Base-by-base conservation (phyloP, 1,140 invertebrate species). In the Bombus turneri region DNA sequence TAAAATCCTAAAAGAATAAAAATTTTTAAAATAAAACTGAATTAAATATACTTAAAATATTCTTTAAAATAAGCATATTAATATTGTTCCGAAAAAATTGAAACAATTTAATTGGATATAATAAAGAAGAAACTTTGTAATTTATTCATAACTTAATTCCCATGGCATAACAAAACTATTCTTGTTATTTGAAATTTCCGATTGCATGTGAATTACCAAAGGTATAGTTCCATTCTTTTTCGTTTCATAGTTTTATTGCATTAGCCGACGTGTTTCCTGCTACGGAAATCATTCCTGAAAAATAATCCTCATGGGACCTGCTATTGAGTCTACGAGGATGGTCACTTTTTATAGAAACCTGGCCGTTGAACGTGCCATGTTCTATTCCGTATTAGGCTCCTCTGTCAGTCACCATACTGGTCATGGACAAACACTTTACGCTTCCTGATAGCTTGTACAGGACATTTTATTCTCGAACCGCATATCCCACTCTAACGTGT, bases 401-500 rank as follows among this genome's bases (percentile, higher is more conserved):
- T 25, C 15, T 73, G 8, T n/a, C 34, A 28, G 41, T 57, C 59
- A 71, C 85, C 85, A 72, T 78, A 83, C 83, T 85, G 78, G 79
- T 85, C 72, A 57, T 59, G 68, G 53, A 85, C 87, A 91, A 88
- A 87, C 87, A 85, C 64, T 83, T 89, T 72, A 79, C 80, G 71
- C 76, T 83, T 59, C 22, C 31, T 53, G 85, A 86, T 86, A 86
- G 86, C 86, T 34, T 53, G 18, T 18, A 53, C 47, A 53, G 18
- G 47, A 39, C 53, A 71, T 87, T 90, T 90, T 90, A 91, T 81
- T 39, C 62, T 18, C 43, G 64, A 62, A 68, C 34, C 62, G 73
- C 81, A 89, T 86, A 91, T 78, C 75, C 78, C 77, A 87, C 74
- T 86, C 76, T 89, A 86, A 92, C 89, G 81, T 87, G 72, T 75